Percentiles rank a stretch among this genome's conserved stretches.
Conservation (phyloP, 2,797 vertebrate species). For the Tokudaia muenninki region DNA sequence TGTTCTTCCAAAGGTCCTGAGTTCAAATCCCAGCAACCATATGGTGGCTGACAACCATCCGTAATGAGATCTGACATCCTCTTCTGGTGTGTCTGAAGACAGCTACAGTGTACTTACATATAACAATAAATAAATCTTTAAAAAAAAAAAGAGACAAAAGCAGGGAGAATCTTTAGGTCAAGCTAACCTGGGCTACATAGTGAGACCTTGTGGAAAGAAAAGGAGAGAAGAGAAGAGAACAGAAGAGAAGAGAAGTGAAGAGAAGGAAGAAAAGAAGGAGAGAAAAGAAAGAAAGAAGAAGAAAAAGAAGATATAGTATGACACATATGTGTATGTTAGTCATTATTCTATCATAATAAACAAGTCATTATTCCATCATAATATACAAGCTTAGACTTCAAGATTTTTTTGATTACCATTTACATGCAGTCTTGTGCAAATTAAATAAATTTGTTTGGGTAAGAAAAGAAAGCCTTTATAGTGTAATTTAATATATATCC, state of each 20-base stretch:
- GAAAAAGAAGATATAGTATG: neutral
- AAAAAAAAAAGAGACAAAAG: neutral
- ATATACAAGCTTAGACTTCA: conserved; percentile 24
- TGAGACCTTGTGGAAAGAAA: neutral
- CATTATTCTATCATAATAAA: conserved; percentile 19
- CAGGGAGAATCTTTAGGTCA: neutral
- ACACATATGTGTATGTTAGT: neutral
- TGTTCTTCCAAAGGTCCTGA: too few relatives aligned
- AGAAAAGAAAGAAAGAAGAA: neutral
- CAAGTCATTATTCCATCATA: conserved; percentile 37
- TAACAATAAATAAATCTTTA: too few relatives aligned
- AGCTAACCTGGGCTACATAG: neutral
- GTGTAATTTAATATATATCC: conserved; percentile 2
- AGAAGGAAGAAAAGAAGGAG: accelerated
- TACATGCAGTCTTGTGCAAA: conserved; percentile 21
- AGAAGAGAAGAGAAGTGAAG: too few relatives aligned
- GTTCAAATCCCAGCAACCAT: too few relatives aligned
- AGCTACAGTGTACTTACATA: too few relatives aligned
- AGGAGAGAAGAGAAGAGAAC: neutral
- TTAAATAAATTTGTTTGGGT: conserved; percentile 40
- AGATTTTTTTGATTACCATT: conserved; percentile 9
- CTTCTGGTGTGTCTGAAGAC: too few relatives aligned
- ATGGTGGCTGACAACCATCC: too few relatives aligned
- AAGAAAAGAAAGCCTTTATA: conserved; percentile 27
- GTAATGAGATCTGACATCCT: too few relatives aligned